A percentile compares a stretch with the other conserved stretches of the same genome.
phyloP scores from a whole-genome alignment of 2,888 invertebrate genomes.

The Leptinotarsa tumamoca region DNA sequence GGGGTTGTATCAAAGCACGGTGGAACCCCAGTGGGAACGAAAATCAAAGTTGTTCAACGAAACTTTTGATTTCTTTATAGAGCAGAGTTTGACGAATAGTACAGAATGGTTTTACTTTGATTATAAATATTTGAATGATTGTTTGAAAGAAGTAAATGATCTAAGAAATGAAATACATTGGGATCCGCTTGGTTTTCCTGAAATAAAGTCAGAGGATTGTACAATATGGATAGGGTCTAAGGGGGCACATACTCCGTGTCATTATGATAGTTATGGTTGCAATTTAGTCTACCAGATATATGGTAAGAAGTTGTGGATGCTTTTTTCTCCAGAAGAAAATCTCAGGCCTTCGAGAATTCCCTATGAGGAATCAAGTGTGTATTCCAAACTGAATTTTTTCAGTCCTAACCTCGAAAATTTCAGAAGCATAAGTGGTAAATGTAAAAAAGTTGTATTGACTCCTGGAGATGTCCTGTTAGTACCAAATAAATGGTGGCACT shows the following conservation, averaged over 20 bases:
- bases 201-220: constrained; percentile 75
- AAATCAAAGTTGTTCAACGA: constrained; percentile 72
- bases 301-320: constrained; percentile 93
- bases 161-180: constrained; percentile 75
- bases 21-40: constrained; percentile 84
- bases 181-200: constrained; percentile 78
- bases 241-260: constrained; percentile 93
- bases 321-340: constrained; percentile 84
- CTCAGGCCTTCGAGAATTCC: constrained; percentile 88
- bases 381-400: constrained; percentile 85
- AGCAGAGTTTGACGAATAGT: constrained; percentile 58
- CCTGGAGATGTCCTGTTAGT: constrained; percentile 91
- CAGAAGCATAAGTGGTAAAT: constrained; percentile 59
- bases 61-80: constrained; percentile 75
- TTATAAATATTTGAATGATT: constrained; percentile 82
- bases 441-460: constrained; percentile 73
- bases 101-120: constrained; percentile 84
- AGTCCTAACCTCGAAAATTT: constrained; percentile 71
- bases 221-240: constrained; percentile 90
- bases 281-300: constrained; percentile 91
- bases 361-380: constrained; percentile 96
- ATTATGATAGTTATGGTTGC: constrained; percentile 93
- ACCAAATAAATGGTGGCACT: constrained; percentile 97
- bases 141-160: constrained; percentile 72
- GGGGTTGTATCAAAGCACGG: constrained; percentile 63